Percentiles rank a stretch among this genome's conserved stretches.
These are phyloP conservation scores for Camponotus floridanus DNA, from an alignment of 1,140 invertebrate species.

Conservation along the genomic window DNA sequence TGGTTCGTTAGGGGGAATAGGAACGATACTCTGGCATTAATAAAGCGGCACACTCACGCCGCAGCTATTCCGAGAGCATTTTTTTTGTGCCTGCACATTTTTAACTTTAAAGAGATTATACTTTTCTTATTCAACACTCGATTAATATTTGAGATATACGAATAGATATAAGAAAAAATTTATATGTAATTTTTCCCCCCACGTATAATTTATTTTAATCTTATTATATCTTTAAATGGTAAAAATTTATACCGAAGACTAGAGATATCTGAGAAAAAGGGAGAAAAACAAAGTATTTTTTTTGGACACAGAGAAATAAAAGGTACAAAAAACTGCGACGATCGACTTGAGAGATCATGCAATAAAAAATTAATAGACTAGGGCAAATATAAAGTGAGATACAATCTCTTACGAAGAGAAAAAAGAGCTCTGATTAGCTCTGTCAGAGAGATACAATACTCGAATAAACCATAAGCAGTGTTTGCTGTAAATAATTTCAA, in stretches of 20 bases:
- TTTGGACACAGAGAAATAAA: conserved; percentile 4
- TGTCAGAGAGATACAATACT: background rate
- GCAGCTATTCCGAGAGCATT: conserved; percentile 26
- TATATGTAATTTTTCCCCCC: background rate
- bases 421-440: conserved; percentile 18
- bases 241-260: conserved; percentile 8
- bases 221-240: background rate
- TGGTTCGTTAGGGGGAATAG: conserved; percentile 39
- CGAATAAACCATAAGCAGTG: conserved; percentile 28
- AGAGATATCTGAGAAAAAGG: background rate
- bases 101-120: conserved; percentile 11
- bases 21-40: conserved; percentile 37
- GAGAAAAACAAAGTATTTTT: background rate
- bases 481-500: no score
- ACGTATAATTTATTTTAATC: conserved; percentile 21
- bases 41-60: conserved; percentile 44
- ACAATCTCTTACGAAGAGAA: conserved; percentile 41
- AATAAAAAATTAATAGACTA: conserved; percentile 57
- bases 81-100: background rate
- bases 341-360: conserved; percentile 57
- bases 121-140: conserved; percentile 8
- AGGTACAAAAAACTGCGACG: conserved; percentile 10
- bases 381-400: conserved; percentile 46
- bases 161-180: background rate
- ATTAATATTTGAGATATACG: background rate